These are phyloP conservation scores for Thaumatotibia leucotreta DNA, from an alignment of 1,140 invertebrate genomes.

Conservation along the genomic window DNA sequence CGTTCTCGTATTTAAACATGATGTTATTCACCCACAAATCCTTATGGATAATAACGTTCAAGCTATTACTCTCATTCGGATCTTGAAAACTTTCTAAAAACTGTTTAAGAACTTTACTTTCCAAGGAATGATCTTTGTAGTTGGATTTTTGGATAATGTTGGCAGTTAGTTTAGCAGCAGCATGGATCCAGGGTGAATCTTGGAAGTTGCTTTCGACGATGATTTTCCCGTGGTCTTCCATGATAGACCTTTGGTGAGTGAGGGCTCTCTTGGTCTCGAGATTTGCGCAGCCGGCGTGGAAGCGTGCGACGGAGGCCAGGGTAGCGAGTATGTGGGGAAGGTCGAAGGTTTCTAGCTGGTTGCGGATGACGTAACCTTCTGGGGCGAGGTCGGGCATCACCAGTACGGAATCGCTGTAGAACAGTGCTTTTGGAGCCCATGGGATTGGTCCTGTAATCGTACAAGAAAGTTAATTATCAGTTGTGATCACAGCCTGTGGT, in stretches of 20 bases:
- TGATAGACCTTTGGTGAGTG: slow-evolving; percentile 16
- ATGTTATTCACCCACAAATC: slow-evolving; percentile 76
- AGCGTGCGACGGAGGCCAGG: slow-evolving; percentile 37
- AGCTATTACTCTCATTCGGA: slow-evolving; percentile 35
- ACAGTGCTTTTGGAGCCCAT: slow-evolving; percentile 40
- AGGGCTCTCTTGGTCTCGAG: slow-evolving; percentile 33
- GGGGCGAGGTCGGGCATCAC: slow-evolving; percentile 46
- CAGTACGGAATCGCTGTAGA: slow-evolving; percentile 43
- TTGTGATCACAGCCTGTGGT: slow-evolving; percentile 20
- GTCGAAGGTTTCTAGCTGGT: slow-evolving; percentile 31
- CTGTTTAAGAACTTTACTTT: slow-evolving; percentile 25
- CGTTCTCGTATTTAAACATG: slow-evolving; percentile 61
- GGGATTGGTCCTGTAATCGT: slow-evolving; percentile 40
- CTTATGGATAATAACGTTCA: slow-evolving; percentile 72
- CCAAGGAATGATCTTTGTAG: slow-evolving; percentile 29
- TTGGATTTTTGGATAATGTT: slow-evolving; percentile 45
- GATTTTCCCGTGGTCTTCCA: slow-evolving; percentile 28
- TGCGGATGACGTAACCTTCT: slow-evolving; percentile 36
- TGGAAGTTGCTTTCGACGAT: slow-evolving; percentile 37
- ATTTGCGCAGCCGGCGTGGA: slow-evolving; percentile 51
- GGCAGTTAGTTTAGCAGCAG: slow-evolving; percentile 37
- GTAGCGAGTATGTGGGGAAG: slow-evolving; percentile 33
- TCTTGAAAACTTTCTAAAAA: slow-evolving; percentile 38
- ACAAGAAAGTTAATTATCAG: slow-evolving; percentile 21
- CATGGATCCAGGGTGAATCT: slow-evolving; percentile 40